Evolutionary conservation across 2,113 vertebrate species (phyloP).

Genomic region (Oreocharis arfaki): DNA sequence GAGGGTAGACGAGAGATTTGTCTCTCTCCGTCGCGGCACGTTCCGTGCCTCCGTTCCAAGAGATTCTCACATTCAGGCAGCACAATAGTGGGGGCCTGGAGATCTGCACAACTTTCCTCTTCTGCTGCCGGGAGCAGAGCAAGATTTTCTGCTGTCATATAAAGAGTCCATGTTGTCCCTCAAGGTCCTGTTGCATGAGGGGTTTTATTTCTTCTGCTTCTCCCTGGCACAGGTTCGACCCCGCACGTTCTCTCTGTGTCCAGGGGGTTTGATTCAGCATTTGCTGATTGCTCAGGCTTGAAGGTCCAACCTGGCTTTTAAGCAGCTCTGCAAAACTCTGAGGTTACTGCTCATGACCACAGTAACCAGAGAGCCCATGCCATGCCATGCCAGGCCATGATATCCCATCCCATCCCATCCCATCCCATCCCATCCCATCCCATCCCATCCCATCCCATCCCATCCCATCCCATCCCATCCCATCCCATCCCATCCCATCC

Average conservation of each 20-base stretch:
- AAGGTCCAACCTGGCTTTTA: background rate
- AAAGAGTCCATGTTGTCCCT: background rate
- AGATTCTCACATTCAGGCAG: conserved; percentile 4
- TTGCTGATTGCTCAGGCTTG: background rate
- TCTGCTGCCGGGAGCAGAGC: background rate
- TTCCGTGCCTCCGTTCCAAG: conserved; percentile 49
- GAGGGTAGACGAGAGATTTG: conserved; percentile 60
- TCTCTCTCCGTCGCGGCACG: conserved; percentile 33
- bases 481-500: background rate
- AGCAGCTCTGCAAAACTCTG: background rate
- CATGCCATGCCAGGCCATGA: too few species aligned
- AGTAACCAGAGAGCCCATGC: background rate
- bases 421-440: background rate
- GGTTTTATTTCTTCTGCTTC: background rate
- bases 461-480: background rate
- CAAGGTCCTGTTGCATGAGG: background rate
- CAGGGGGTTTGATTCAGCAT: background rate
- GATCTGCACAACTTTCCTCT: background rate
- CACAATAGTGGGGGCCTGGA: background rate
- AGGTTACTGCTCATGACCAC: background rate
- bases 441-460: too few species aligned
- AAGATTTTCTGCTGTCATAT: background rate
- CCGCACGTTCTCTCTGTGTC: background rate
- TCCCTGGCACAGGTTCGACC: too few species aligned
- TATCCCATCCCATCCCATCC: background rate